Evolutionary conservation across 2,888 invertebrate genomes (phyloP), one percentile per base, ranked within the genome.

Genomic region (Campopleginae sp.): DNA sequence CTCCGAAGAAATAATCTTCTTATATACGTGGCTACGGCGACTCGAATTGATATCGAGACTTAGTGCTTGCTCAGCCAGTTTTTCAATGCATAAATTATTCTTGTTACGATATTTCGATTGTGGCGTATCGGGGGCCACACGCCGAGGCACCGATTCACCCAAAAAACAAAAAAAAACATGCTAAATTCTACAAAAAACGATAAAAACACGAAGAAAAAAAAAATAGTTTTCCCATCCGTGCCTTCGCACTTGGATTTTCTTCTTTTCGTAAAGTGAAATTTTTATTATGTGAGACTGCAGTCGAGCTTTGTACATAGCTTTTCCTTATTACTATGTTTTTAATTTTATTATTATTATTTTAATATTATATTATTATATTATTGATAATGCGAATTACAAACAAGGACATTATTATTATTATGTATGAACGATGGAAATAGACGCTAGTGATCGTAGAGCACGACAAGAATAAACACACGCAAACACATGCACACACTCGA

Each of bases 231-330:
- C 12, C 54, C 44, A 79, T 75, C 63, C 27, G 51, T 54, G 54
- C 54, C 66, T 79, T 6, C n/a, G 46, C 63, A 46, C 80, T 86
- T 65, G 51, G 33, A 68, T 71, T 80, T 54, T 33, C 63, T 17
- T 71, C 77, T 74, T 61, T 33, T 80, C 74, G 80, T 70, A 58
- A 70, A 81, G 81, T 83, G 76, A 61, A 80, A 48, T 72, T 86
- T 80, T 42, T 68, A 65, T 86, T 82, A 61, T 75, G 90, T 90
- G 91, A 92, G 91, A 91, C 90, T 91, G 91, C 91, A 91, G 91
- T 93, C 91, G 92, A 90, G 91, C 92, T 92, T 93, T 93, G 93
- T 93, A 93, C 83, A 93, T 93, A 93, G 91, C 91, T 91, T 90
- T 89, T 88, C 89, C 89, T 86, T 87, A 86, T 88, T 88, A 86